Percentiles rank a stretch among this genome's conserved stretches.
Conservation (phyloP, 2,888 invertebrate genomes). For the Aphidius colemani region DNA sequence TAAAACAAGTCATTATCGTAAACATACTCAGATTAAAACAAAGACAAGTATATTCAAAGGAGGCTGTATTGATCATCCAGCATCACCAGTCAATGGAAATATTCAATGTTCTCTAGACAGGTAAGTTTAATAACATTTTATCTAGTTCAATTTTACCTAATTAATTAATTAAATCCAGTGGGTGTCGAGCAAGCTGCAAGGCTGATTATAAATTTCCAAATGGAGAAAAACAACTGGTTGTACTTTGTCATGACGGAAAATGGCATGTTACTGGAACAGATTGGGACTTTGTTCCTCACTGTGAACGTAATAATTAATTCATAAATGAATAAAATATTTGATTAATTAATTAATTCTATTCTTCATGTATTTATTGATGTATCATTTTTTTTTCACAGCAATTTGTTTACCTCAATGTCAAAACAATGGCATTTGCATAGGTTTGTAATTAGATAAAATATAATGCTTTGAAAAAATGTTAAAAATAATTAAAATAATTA, state of each 20-base stretch:
- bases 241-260: constrained; percentile 61
- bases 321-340: neutral
- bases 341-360: constrained; percentile 2
- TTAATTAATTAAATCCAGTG: constrained; percentile 47
- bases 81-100: constrained; percentile 41
- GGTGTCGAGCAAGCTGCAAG: constrained; percentile 63
- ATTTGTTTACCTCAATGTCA: constrained; percentile 76
- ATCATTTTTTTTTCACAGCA: constrained; percentile 63
- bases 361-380: constrained; percentile 28
- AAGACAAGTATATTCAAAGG: constrained; percentile 18
- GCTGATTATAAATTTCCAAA: constrained; percentile 64
- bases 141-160: constrained; percentile 3
- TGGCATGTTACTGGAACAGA: constrained; percentile 62
- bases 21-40: neutral
- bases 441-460: neutral
- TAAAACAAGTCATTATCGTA: constrained; percentile 5
- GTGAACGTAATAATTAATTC: constrained; percentile 64
- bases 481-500: no score
- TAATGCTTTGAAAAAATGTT: no score
- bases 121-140: constrained; percentile 28
- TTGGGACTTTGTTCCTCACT: constrained; percentile 64
- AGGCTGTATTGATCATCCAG: constrained; percentile 37
- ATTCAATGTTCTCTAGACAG: constrained; percentile 44
- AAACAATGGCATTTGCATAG: constrained; percentile 79
- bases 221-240: constrained; percentile 59